Evolutionary conservation across 2,797 vertebrate genomes (phyloP), one percentile per base, ranked within the genome.

Genomic region (Dryobates pubescens): DNA sequence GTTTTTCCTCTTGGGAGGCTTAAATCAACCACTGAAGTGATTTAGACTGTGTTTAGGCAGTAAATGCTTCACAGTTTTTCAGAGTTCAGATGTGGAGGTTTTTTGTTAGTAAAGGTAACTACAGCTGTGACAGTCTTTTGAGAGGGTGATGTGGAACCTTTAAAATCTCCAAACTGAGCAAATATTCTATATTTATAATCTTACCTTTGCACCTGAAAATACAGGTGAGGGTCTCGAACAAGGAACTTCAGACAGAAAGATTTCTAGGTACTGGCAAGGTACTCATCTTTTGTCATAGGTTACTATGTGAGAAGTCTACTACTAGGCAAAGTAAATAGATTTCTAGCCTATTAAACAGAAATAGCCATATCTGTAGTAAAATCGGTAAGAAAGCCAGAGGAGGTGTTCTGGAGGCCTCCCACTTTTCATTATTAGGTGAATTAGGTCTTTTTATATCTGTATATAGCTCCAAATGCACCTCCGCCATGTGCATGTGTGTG

Each of bases 1-100:
- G 2, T 54, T 96, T 96, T 51, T 96, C 92, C 95, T 96, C 95
- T 70, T 6, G 89, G 88, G 96, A 93, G 16, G 34, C 26, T 64
- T 94, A 59, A 83, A 88, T 76, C 82, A 90, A 68, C 32, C 29
- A 80, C 65, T 92, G 72, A 93, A 91, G 80, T 95, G 77, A 94
- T 95, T 95, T 92, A 93, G 65, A 71, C 38, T 86, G 38, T 72
- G 34, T 87, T 94, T 65, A 75, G 67, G 34, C 47, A 76, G 32
- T 75, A 95, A 89, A 18, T 14, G 24, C 34, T 92, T 76, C 64
- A 12, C 43, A 72, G 18, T 85, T 49, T 86, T 17, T 7, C 57
- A 85, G 65, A 62, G 58, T 79, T 17, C 22, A 19, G 86, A 88
- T 91, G 93, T 96, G 91, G 90, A 81, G 26, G 78, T 53, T 8